These are phyloP conservation scores for Syrrhaptes paradoxus DNA, from an alignment of 2,113 vertebrate genomes.

Conservation along the genomic window DNA sequence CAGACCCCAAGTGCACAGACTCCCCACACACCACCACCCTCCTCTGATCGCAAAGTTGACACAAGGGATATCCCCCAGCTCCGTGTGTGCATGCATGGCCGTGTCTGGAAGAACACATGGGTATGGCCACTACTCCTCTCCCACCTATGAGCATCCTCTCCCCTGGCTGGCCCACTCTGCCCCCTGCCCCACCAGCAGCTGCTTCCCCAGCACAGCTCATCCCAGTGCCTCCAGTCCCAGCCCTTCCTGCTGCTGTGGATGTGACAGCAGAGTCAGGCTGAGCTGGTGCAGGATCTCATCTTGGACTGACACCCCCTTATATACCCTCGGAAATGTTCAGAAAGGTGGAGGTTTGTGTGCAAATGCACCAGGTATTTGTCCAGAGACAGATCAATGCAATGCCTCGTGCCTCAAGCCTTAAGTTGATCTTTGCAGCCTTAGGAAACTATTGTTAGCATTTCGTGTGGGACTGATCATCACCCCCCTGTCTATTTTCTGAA, in stretches of 20 bases:
- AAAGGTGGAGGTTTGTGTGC: not conserved
- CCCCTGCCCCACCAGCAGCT: not conserved
- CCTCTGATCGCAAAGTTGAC: not conserved
- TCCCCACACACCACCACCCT: not conserved
- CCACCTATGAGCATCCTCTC: not conserved
- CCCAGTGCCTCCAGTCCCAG: not conserved
- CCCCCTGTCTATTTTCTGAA: not conserved
- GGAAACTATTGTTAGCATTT: not conserved
- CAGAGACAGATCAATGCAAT: not conserved
- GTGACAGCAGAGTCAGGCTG: not conserved
- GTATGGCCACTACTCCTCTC: not conserved
- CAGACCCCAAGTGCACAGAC: rapidly evolving
- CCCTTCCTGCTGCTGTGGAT: not conserved
- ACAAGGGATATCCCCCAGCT: not conserved
- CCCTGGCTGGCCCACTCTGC: not conserved
- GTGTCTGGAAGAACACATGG: rapidly evolving
- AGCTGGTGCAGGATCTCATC: not conserved
- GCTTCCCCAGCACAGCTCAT: no score
- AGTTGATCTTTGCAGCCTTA: not conserved
- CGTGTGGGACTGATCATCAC: not conserved
- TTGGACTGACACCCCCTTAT: not conserved
- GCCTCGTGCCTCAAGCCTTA: not conserved
- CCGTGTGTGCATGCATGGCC: rapidly evolving
- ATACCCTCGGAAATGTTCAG: rapidly evolving
- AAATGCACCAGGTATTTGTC: not conserved